phyloP scores from a whole-genome alignment of 2,888 invertebrate genomes.

The Drosophila quasianomalipes region DNA sequence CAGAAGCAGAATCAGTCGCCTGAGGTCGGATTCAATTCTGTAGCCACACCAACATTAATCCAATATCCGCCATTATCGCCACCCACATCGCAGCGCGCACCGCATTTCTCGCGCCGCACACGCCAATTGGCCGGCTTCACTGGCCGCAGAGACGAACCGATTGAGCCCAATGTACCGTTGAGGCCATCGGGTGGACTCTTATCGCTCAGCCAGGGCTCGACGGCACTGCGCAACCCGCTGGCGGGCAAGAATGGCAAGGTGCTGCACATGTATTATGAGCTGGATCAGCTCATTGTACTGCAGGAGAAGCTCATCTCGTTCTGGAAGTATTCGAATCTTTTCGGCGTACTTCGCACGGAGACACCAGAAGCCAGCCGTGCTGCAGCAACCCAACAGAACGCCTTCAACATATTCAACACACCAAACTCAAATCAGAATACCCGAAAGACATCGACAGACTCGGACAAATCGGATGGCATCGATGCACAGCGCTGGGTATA shows the following conservation, averaged over 20 bases:
- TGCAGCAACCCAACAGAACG: constrained; percentile 4
- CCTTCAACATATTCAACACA: constrained; percentile 8
- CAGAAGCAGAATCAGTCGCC: constrained; percentile 1
- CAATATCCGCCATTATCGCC: constrained; percentile 45
- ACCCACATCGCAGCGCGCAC: constrained; percentile 15
- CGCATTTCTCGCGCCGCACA: constrained; percentile 44
- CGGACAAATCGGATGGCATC: constrained; percentile 14
- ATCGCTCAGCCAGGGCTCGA: constrained; percentile 59
- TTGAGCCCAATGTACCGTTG: background rate
- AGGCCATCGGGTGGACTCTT: constrained; percentile 54
- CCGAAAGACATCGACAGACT: constrained; percentile 11
- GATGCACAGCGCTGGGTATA: constrained; percentile 72
- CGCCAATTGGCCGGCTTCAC: constrained; percentile 43
- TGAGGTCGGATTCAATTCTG: background rate
- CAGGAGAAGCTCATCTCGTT: constrained; percentile 82
- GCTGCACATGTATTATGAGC: constrained; percentile 81
- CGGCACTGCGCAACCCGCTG: constrained; percentile 79
- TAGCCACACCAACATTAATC: constrained; percentile 21
- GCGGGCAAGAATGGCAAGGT: constrained; percentile 78
- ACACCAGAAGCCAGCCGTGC: constrained; percentile 1
- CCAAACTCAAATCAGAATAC: background rate
- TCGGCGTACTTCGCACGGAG: constrained; percentile 70
- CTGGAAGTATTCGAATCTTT: constrained; percentile 83
- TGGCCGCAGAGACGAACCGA: background rate
- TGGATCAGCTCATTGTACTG: constrained; percentile 82